Evolutionary conservation across 2,113 vertebrate species (phyloP), one percentile per base, ranked within the genome.

Genomic region (Merops nubicus): DNA sequence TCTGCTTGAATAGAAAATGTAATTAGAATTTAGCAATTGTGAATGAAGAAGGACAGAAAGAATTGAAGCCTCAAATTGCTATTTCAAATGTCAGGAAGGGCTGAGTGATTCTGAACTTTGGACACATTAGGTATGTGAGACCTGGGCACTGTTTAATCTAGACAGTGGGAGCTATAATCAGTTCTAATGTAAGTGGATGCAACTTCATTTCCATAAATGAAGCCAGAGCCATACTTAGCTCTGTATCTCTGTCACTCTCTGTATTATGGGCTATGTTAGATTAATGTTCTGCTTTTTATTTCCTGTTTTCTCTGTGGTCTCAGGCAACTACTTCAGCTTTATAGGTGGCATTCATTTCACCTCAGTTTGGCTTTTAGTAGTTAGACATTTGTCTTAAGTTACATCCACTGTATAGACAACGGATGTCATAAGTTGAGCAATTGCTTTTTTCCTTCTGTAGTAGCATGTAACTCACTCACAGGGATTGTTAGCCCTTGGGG

Each of bases 151-250:
- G n/a, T 88, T 94, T 83, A 78, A 93, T 89, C 23, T 59, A 83
- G 67, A 51, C n/a, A 53, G 54, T 40, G 45, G 19, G 16, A 80
- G 21, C n/a, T 53, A 43, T 80, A 80, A 93, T 83, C 11, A 53
- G n/a, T 76, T 90, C 28, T 42, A 70, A 62, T 43, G 11, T 45
- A 76, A 88, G 63, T 77, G 82, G 45, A 51, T 82, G n/a, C 42
- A 90, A 45, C 14, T 88, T 75, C 31, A 94, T 96, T 89, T 93
- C 63, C 54, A 76, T 74, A 90, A 94, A 88, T 88, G 23, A 82
- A 91, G 15, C 8, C 40, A 63, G 70, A 78, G 47, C n/a, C 64
- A 34, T 64, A 36, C 56, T 73, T 68, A 63, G 15, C 33, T 65
- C 53, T 92, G 18, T 62, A 72, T 79, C 38, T 17, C 26, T 34